phyloP scores from a whole-genome alignment of 1,140 invertebrate species.

The Megalonaias nervosa region DNA sequence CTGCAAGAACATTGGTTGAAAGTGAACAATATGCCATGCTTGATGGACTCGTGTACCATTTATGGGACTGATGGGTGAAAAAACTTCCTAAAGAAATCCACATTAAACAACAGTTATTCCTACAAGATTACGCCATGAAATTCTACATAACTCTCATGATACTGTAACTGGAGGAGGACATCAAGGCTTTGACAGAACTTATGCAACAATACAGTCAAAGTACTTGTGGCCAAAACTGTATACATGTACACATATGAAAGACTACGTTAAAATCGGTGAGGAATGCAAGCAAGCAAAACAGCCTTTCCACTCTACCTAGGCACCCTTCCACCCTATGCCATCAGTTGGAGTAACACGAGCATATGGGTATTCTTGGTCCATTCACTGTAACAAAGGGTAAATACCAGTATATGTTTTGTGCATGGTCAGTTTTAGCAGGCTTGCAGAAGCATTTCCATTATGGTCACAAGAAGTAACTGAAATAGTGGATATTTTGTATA shows the following conservation, averaged over 20 bases:
- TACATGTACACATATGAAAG: constrained; percentile 9
- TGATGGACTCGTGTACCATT: no score
- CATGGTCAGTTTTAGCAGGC: constrained; percentile 36
- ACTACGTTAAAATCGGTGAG: constrained; percentile 32
- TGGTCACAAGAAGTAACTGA: constrained; percentile 34
- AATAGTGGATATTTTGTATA: constrained; percentile 37
- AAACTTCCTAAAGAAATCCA: no score
- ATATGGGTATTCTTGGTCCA: constrained; percentile 44
- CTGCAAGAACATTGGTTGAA: no score
- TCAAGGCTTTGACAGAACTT: background rate
- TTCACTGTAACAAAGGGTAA: constrained; percentile 31
- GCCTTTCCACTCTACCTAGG: background rate
- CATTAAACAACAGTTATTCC: no score
- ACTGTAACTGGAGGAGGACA: no score
- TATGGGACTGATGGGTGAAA: no score
- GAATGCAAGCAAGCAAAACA: constrained; percentile 37
- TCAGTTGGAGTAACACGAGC: constrained; percentile 9
- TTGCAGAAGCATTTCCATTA: constrained; percentile 38
- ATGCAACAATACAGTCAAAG: constrained; percentile 18
- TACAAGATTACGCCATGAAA: no score
- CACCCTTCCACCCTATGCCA: constrained; percentile 9
- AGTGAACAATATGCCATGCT: no score
- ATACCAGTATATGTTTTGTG: constrained; percentile 44
- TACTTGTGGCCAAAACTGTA: constrained; percentile 37
- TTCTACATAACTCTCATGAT: no score